Evolutionary conservation across 2,113 vertebrate species (phyloP).

Genomic region (Willisornis vidua): DNA sequence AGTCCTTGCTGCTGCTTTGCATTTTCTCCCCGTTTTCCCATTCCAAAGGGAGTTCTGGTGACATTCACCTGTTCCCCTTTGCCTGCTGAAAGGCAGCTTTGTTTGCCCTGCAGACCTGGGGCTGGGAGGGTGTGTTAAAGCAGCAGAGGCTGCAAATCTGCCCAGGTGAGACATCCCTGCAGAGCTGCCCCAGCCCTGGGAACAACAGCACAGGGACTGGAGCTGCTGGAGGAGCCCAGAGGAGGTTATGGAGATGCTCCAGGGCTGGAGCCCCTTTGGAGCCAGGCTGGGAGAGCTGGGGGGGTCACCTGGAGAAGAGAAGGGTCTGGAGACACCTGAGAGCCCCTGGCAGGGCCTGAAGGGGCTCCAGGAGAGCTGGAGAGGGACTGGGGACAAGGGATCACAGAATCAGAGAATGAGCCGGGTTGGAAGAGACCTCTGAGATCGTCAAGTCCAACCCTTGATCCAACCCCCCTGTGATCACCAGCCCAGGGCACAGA

Average conservation of each 20-base stretch:
- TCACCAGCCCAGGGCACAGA: too few relatives aligned
- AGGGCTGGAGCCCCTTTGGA: not conserved
- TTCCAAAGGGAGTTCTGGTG: not conserved
- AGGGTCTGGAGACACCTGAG: not conserved
- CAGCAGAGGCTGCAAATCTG: not conserved
- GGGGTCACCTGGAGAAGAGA: not conserved
- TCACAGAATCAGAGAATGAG: too few relatives aligned
- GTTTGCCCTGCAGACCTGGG: rapidly evolving
- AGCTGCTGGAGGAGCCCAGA: not conserved
- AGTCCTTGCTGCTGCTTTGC: not conserved
- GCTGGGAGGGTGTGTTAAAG: not conserved
- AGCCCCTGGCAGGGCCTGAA: not conserved
- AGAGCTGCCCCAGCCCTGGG: not conserved
- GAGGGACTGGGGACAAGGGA: not conserved
- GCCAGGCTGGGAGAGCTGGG: not conserved
- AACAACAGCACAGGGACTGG: not conserved
- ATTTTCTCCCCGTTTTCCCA: not conserved
- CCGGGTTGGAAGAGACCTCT: not conserved
- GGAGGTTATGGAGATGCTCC: not conserved
- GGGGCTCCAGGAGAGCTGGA: not conserved
- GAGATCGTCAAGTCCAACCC: too few relatives aligned
- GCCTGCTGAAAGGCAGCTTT: not conserved
- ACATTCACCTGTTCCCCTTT: not conserved
- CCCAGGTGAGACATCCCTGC: not conserved
- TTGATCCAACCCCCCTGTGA: too few relatives aligned